Percentiles rank a stretch among this genome's conserved stretches.
phyloP scores from a whole-genome alignment of 2,888 invertebrate genomes.

The Eueremaeus valkanovi region DNA sequence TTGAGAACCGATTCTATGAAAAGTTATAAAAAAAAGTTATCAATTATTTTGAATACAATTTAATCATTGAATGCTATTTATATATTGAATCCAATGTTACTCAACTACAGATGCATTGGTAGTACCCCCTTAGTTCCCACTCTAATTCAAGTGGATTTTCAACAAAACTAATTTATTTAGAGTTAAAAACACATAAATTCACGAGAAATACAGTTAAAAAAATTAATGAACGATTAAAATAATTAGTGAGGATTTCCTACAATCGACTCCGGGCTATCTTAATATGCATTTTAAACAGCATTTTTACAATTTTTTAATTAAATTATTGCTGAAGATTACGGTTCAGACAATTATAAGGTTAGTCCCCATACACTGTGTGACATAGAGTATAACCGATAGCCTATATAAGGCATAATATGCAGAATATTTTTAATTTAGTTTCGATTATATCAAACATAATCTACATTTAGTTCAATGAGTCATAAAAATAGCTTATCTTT shows the following conservation, averaged over 20 bases:
- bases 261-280: neutral
- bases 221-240: neutral
- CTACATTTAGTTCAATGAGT: slow-evolving; percentile 15
- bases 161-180: neutral
- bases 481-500: neutral
- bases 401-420: neutral
- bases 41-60: too few relatives aligned
- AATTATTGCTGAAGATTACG: neutral
- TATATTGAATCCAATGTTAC: too few relatives aligned
- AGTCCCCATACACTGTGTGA: too few relatives aligned
- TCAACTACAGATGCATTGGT: too few relatives aligned
- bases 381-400: neutral
- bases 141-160: too few relatives aligned
- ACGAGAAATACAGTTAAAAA: too few relatives aligned
- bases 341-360: neutral
- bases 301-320: neutral
- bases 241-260: neutral
- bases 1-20: too few relatives aligned
- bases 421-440: too few relatives aligned
- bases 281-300: neutral
- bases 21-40: too few relatives aligned
- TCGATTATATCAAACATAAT: slow-evolving; percentile 1
- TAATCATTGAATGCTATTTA: too few relatives aligned
- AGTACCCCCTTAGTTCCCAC: too few relatives aligned
- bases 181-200: neutral